These are phyloP conservation scores for Pseudopleuronectes americanus DNA, from an alignment of 2,797 vertebrate species.

Conservation along the genomic window DNA sequence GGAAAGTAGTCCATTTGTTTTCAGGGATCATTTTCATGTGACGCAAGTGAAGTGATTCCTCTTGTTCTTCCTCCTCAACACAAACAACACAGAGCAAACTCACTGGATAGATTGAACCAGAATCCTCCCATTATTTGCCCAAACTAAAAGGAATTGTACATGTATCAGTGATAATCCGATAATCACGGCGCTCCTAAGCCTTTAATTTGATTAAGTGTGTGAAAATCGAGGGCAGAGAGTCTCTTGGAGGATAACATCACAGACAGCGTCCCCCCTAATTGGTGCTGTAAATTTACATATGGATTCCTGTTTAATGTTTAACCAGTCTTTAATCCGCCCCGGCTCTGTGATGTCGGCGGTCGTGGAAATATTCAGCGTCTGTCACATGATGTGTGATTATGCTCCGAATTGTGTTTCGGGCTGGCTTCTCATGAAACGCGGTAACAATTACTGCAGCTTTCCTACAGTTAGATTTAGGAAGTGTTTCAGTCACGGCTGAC, in stretches of 20 bases:
- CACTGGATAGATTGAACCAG: conserved; percentile 89
- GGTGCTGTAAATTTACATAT: conserved; percentile 93
- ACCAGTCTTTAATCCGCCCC: conserved; percentile 90
- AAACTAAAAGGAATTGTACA: conserved; percentile 89
- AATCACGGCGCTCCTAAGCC: conserved; percentile 91
- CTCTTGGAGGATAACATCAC: conserved; percentile 88
- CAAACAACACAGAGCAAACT: conserved; percentile 85
- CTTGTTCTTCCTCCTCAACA: conserved; percentile 1
- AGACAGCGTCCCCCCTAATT: conserved; percentile 84
- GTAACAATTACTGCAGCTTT: conserved; percentile 86
- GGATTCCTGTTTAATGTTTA: conserved; percentile 92
- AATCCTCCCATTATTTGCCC: conserved; percentile 93
- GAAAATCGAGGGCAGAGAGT: conserved; percentile 91
- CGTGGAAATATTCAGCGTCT: conserved; percentile 76
- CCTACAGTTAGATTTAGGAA: conserved; percentile 79
- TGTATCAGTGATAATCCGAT: conserved; percentile 89
- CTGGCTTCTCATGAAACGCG: conserved; percentile 74
- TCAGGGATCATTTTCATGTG: conserved; percentile 5
- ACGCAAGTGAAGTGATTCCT: neutral
- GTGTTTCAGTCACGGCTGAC: conserved; percentile 75
- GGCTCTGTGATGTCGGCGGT: conserved; percentile 88
- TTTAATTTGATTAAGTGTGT: conserved; percentile 97
- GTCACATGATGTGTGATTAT: conserved; percentile 85
- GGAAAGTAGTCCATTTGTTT: conserved; percentile 4
- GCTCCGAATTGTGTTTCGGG: conserved; percentile 83